Evolutionary conservation across 2,888 invertebrate species (phyloP).

Genomic region (Macroteleia sp.): DNA sequence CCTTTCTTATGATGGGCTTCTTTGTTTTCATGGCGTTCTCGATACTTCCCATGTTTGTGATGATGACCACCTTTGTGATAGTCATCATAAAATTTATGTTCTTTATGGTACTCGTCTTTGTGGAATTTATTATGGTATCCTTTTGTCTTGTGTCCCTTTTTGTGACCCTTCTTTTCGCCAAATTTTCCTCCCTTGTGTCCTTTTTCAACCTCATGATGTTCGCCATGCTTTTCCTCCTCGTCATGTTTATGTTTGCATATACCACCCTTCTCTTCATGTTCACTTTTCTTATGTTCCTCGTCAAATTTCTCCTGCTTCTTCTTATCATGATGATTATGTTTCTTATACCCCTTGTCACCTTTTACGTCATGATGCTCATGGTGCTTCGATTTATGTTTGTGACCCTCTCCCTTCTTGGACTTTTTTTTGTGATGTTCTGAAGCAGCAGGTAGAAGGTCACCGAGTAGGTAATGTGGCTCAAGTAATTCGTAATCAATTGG

Average conservation of each 20-base stretch:
- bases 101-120: slow-evolving; percentile 91
- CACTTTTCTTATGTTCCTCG: slow-evolving; percentile 86
- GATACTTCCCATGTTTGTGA: slow-evolving; percentile 88
- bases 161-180: slow-evolving; percentile 90
- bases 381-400: slow-evolving; percentile 88
- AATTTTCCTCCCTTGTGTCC: slow-evolving; percentile 89
- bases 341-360: slow-evolving; percentile 91
- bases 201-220: slow-evolving; percentile 88
- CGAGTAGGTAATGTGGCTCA: slow-evolving; percentile 26
- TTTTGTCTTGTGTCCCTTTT: slow-evolving; percentile 91
- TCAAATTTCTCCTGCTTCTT: slow-evolving; percentile 86
- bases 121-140: slow-evolving; percentile 92
- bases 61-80: slow-evolving; percentile 89
- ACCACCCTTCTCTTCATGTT: slow-evolving; percentile 87
- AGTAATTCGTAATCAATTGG: slow-evolving; percentile 6
- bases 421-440: slow-evolving; percentile 82
- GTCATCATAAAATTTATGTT: slow-evolving; percentile 91
- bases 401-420: slow-evolving; percentile 88
- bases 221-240: slow-evolving; percentile 86
- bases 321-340: slow-evolving; percentile 90
- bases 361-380: slow-evolving; percentile 90
- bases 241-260: slow-evolving; percentile 88
- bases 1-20: slow-evolving; percentile 88
- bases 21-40: slow-evolving; percentile 87
- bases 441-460: slow-evolving; percentile 59